Conservation (phyloP, 2,888 invertebrate genomes). For the Phoenoteleia sp. region DNA sequence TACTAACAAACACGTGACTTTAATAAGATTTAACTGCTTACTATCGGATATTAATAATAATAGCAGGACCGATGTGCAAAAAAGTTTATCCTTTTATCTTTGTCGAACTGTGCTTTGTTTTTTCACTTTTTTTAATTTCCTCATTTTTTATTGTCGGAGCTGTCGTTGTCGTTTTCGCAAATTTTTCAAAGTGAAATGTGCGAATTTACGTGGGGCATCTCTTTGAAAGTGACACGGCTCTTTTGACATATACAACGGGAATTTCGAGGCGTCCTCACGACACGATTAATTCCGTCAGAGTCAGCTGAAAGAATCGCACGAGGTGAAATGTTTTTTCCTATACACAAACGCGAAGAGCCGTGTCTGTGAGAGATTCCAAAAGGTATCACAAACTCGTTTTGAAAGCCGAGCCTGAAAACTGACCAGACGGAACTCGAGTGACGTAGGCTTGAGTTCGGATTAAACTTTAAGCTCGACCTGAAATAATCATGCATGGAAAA, state of each 20-base stretch:
- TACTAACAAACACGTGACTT: no score
- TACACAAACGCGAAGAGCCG: neutral
- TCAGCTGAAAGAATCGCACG: slow-evolving; percentile 43
- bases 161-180: neutral
- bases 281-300: slow-evolving; percentile 52
- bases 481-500: slow-evolving; percentile 57
- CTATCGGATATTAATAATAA: slow-evolving; percentile 63
- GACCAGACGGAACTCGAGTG: slow-evolving; percentile 56
- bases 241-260: slow-evolving; percentile 33
- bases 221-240: slow-evolving; percentile 31
- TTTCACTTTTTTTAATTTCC: neutral
- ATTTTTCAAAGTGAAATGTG: slow-evolving; percentile 18
- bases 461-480: slow-evolving; percentile 59
- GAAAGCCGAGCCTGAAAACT: slow-evolving; percentile 60
- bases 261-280: slow-evolving; percentile 30
- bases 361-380: slow-evolving; percentile 39
- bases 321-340: slow-evolving; percentile 41
- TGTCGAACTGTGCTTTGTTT: slow-evolving; percentile 49
- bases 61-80: slow-evolving; percentile 39
- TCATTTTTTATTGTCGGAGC: slow-evolving; percentile 18
- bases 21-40: no score
- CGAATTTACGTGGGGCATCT: slow-evolving; percentile 18
- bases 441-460: slow-evolving; percentile 62
- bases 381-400: slow-evolving; percentile 56
- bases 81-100: slow-evolving; percentile 74